These are phyloP conservation scores for Halisarca cf. caerulea DNA, from an alignment of 37 sponge, comb jelly and placozoan genomes.

Conservation along the genomic window DNA sequence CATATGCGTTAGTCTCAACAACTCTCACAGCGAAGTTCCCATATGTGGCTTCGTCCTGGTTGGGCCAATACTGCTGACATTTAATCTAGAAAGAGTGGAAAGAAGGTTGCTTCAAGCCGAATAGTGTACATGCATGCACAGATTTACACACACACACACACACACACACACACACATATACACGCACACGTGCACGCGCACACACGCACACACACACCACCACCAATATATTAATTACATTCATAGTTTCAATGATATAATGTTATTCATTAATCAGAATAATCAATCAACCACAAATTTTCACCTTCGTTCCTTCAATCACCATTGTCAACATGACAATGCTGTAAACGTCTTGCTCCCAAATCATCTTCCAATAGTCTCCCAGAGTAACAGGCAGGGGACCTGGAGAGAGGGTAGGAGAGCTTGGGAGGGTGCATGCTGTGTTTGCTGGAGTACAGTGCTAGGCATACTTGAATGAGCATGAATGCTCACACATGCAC, in stretches of 20 bases:
- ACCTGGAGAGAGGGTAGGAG: background rate
- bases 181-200: background rate
- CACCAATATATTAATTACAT: background rate
- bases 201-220: background rate
- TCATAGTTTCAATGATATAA: background rate
- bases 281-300: background rate
- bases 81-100: conserved; percentile 44
- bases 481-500: background rate
- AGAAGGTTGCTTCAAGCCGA: too few species aligned
- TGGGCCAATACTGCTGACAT: conserved; percentile 81
- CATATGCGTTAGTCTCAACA: conserved; percentile 28
- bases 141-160: too few species aligned
- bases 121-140: too few species aligned
- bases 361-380: conserved; percentile 21
- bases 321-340: conserved; percentile 13
- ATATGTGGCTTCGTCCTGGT: conserved; percentile 20
- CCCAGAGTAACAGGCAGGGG: conserved; percentile 16
- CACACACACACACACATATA: too few species aligned
- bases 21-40: conserved; percentile 54
- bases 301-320: conserved; percentile 27
- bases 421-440: too few species aligned
- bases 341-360: conserved; percentile 5
- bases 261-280: background rate
- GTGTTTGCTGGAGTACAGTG: too few species aligned
- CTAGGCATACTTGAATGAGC: background rate